A percentile compares a stretch with the other conserved stretches of the same genome.
These are phyloP conservation scores for Ploceus nigricollis DNA, from an alignment of 2,113 vertebrate species.

Conservation along the genomic window DNA sequence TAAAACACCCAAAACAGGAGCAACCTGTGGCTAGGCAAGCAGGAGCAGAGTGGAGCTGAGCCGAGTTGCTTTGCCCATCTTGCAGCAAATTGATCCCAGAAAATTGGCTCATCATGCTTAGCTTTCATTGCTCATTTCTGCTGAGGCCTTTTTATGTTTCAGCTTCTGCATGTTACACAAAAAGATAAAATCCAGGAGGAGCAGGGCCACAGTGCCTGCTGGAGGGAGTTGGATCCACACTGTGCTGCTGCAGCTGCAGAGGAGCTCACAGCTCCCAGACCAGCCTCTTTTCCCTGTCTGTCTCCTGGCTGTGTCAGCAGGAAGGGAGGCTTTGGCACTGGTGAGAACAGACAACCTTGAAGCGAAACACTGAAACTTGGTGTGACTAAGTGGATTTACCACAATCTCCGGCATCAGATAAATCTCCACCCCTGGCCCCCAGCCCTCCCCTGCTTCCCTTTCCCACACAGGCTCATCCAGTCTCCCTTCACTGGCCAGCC, in stretches of 20 bases:
- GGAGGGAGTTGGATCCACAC: background rate
- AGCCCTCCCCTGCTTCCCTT: conserved; percentile 24
- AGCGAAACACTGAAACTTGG: background rate
- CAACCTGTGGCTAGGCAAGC: background rate
- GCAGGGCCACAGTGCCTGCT: background rate
- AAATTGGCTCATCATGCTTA: background rate
- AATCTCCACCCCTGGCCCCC: background rate
- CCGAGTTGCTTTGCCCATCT: background rate
- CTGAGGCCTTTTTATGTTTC: background rate
- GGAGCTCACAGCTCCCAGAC: background rate
- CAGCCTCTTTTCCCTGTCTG: background rate
- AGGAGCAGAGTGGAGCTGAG: background rate
- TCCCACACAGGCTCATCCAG: conserved; percentile 13
- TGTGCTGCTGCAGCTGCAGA: background rate
- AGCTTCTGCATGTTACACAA: background rate
- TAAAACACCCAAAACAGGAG: background rate
- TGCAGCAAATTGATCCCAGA: background rate
- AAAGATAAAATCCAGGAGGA: background rate
- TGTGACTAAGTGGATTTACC: conserved; percentile 9
- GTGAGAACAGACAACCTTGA: background rate
- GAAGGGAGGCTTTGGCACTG: background rate
- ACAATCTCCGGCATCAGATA: background rate
- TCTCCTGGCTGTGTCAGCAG: background rate
- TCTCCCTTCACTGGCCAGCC: accelerated
- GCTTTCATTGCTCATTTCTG: background rate